Evolutionary conservation across 2,113 vertebrate genomes (phyloP).

Genomic region (Grammomys surdaster): DNA sequence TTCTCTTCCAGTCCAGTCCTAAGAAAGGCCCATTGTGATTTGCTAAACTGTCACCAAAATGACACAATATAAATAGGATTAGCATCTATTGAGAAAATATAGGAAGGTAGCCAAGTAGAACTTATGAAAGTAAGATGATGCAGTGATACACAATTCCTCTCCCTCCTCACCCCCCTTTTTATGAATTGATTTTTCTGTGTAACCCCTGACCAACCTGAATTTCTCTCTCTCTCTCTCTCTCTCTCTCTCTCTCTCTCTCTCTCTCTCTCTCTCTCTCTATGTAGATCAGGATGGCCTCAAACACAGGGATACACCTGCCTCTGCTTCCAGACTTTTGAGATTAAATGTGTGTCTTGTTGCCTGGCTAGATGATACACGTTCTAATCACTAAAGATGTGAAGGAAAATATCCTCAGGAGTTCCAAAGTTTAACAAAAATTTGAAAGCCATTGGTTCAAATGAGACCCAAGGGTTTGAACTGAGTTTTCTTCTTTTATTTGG

Average conservation of each 20-base stretch:
- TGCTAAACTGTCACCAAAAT: too few species aligned
- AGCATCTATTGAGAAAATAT: conserved; percentile 55
- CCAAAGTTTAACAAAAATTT: conserved; percentile 24
- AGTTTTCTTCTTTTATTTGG: conserved; percentile 26
- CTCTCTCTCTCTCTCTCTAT: too few species aligned
- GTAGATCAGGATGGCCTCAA: not conserved
- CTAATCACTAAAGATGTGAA: not conserved
- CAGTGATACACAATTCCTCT: too few species aligned
- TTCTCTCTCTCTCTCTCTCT: not conserved
- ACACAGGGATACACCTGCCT: not conserved
- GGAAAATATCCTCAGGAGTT: not conserved
- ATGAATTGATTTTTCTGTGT: not conserved
- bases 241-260: too few species aligned
- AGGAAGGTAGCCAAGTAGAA: conserved; percentile 38
- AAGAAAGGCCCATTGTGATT: too few species aligned
- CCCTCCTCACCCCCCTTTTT: too few species aligned
- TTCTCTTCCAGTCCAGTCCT: too few species aligned
- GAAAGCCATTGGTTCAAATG: conserved; percentile 26
- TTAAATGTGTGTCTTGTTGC: not conserved
- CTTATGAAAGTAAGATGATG: conserved; percentile 34
- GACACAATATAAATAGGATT: too few species aligned
- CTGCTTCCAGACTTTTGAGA: not conserved
- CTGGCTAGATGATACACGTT: not conserved
- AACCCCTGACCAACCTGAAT: not conserved
- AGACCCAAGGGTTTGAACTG: not conserved